Conservation (phyloP, 2,113 vertebrate species). For the Cathartes aura region DNA sequence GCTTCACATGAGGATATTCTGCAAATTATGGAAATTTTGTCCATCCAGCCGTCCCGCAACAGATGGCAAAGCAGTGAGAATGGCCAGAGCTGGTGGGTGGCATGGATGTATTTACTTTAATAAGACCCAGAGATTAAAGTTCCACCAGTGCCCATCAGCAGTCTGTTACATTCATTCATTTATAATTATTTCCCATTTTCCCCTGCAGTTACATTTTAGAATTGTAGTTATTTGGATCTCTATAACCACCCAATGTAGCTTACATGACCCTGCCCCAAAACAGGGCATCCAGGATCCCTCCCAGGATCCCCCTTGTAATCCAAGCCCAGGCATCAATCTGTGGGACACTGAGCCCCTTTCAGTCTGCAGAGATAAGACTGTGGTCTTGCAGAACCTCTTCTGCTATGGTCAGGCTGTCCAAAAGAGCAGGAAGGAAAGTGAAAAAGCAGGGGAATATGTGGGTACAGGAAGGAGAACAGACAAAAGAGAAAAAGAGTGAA, state of each 20-base stretch:
- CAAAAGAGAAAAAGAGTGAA: background rate
- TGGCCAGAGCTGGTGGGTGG: conserved; percentile 37
- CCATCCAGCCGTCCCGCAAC: conserved; percentile 20
- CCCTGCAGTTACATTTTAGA: background rate
- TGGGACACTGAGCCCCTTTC: background rate
- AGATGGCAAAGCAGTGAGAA: conserved; percentile 55
- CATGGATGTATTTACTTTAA: background rate
- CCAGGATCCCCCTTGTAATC: background rate
- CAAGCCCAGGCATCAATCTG: background rate
- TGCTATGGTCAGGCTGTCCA: background rate
- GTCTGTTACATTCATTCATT: background rate
- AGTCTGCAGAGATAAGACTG: background rate
- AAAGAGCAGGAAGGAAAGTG: background rate
- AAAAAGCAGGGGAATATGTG: background rate
- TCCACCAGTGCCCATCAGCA: conserved; percentile 36
- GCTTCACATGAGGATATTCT: background rate
- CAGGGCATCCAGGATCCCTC: background rate
- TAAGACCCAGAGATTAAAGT: conserved; percentile 23
- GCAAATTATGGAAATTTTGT: conserved; percentile 17
- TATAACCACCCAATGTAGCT: background rate
- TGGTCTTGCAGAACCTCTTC: background rate
- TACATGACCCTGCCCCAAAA: background rate
- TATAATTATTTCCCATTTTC: background rate
- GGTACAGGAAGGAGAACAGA: background rate
- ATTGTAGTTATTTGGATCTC: background rate